Conservation (phyloP, 2,888 invertebrate genomes). For the Rhagonycha fulva region DNA sequence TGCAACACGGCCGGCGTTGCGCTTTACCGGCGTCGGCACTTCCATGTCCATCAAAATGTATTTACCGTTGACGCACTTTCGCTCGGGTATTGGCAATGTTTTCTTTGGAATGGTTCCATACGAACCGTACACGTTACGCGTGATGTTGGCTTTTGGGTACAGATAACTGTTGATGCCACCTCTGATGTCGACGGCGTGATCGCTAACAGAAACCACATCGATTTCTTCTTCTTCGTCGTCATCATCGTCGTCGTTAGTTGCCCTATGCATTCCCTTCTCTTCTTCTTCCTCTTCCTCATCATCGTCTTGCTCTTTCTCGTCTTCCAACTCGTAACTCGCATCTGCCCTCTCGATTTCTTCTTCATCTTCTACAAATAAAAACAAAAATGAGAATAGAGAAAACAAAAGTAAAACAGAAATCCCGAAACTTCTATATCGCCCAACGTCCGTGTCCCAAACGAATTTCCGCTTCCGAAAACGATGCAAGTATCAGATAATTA, state of each 20-base stretch:
- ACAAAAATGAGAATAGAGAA: neutral
- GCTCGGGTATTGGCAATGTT: neutral
- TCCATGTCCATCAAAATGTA: neutral
- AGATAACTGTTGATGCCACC: neutral
- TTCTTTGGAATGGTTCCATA: neutral
- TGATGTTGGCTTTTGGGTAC: neutral
- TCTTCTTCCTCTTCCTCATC: neutral
- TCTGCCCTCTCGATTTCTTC: neutral
- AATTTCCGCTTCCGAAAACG: too few species aligned
- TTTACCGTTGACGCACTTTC: neutral
- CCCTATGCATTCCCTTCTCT: neutral
- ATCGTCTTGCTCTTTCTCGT: neutral
- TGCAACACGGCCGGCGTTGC: neutral
- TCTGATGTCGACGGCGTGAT: conserved; percentile 45
- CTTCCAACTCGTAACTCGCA: neutral
- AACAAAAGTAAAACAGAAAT: neutral
- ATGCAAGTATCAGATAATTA: too few species aligned
- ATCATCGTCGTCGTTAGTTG: neutral
- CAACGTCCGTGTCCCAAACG: too few species aligned
- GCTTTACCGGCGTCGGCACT: neutral
- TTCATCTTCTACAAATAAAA: neutral
- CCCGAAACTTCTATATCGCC: too few species aligned
- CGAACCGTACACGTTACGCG: neutral
- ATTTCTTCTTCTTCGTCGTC: conserved; percentile 76
- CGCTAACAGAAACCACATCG: conserved; percentile 77